Conservation (phyloP, 2,113 vertebrate genomes). For the Echinops telfairi region DNA sequence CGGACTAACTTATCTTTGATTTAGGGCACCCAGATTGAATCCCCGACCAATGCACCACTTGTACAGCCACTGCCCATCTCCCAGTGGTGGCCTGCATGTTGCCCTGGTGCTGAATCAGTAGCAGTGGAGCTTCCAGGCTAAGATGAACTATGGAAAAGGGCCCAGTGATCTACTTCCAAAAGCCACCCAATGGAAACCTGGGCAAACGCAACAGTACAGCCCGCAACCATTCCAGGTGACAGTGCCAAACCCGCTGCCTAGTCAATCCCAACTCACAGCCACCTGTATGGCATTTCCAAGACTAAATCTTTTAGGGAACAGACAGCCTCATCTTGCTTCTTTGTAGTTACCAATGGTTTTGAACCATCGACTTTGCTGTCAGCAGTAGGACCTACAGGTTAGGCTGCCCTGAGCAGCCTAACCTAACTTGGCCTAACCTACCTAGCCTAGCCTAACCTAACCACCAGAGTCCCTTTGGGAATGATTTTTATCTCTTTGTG, state of each 20-base stretch:
- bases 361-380: too few relatives aligned
- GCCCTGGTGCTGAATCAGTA: background rate
- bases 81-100: background rate
- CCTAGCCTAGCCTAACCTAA: too few relatives aligned
- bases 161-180: background rate
- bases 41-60: background rate
- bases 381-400: too few relatives aligned
- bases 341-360: too few relatives aligned
- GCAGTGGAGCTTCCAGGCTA: background rate
- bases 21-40: background rate
- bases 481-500: too few relatives aligned
- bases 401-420: too few relatives aligned
- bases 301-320: too few relatives aligned
- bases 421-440: too few relatives aligned
- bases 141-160: background rate
- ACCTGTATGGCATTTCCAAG: background rate
- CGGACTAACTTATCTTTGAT: background rate
- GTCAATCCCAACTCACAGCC: background rate
- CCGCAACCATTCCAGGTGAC: background rate
- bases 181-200: background rate
- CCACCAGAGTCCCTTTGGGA: too few relatives aligned
- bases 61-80: background rate
- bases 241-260: background rate
- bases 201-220: background rate
- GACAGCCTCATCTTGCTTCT: too few relatives aligned